Base-by-base conservation (phyloP, 2,888 invertebrate genomes). In the Machimus rusticus region DNA sequence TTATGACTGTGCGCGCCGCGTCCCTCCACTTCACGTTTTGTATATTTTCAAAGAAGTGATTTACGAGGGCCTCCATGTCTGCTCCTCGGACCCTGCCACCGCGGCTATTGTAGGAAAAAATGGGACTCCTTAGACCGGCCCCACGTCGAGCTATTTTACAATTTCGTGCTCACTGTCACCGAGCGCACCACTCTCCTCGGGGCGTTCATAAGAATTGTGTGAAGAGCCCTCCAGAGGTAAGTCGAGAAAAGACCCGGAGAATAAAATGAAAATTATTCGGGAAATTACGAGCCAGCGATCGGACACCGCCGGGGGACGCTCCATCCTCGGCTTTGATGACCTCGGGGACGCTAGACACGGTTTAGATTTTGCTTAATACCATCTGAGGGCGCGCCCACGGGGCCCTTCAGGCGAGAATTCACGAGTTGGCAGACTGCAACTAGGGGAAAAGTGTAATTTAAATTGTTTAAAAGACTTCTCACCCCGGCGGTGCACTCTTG, bases 21-120 rank as follows among this genome's bases (percentile, higher is more conserved):
- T 74, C 74, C 74, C 8, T 46, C 37, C 66, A 43, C 43, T 74
- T 31, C 74, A 85, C 85, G 43, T 85, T 85, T 85, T 85, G 82
- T 57, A 57, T 82, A 37, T 82, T 82, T 66, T 82, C 66, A 82
- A 82, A 82, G 82, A 82, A 57, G 37, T 82, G 82, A 82, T 82
- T 82, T 82, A 82, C 57, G 82, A 6, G 5, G 3, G 12, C 6
- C 31, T 5, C 28, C 55, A 55, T 37, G 39, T 16, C 51, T 39
- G 82, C 66, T 66, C 28, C 66, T 66, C 66, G 19, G 66, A 19
- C 66, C 12, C 66, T n/a, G 3, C 9, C 23, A 23, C 14, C 28
- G 66, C 28, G 66, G 12, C 4, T 28, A 66, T 28, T 66, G 4
- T 66, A 28, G 51, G 51, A 55, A 66, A 66, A 66, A 66, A 12